Percentiles rank a stretch among this genome's conserved stretches.
phyloP scores from a whole-genome alignment of 2,888 invertebrate species.

The Tetheella fluctuosa region DNA sequence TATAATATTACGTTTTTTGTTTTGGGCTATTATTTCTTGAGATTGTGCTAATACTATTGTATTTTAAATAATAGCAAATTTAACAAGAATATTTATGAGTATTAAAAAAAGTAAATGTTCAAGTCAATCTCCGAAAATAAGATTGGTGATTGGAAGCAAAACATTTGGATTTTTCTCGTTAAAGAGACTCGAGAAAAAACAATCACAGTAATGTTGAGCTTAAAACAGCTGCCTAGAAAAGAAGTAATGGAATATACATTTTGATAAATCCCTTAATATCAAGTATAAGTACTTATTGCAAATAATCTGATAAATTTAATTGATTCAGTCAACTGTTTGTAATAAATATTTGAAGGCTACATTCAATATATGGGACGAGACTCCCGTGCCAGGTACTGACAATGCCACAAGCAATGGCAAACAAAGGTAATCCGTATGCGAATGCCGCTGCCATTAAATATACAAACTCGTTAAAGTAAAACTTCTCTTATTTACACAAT shows the following conservation, averaged over 20 bases:
- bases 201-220: no score
- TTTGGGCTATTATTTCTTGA: no score
- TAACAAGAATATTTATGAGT: no score
- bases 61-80: no score
- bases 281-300: background rate
- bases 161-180: no score
- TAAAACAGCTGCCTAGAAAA: no score
- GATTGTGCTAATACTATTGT: background rate
- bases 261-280: no score
- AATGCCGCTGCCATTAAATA: constrained; percentile 37
- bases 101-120: no score
- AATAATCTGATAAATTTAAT: constrained; percentile 4
- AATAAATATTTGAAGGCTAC: constrained; percentile 42
- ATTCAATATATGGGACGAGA: constrained; percentile 16
- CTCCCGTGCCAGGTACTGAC: constrained; percentile 38
- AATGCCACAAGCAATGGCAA: constrained; percentile 35
- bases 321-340: constrained; percentile 37
- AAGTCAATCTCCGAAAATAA: no score
- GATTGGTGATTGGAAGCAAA: no score
- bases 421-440: constrained; percentile 28
- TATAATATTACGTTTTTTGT: background rate
- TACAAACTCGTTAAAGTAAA: constrained; percentile 42
- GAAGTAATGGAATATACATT: no score
- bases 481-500: constrained; percentile 42
- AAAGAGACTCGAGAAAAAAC: no score